phyloP scores from a whole-genome alignment of 2,797 vertebrate genomes.

The Acanthis flammea region DNA sequence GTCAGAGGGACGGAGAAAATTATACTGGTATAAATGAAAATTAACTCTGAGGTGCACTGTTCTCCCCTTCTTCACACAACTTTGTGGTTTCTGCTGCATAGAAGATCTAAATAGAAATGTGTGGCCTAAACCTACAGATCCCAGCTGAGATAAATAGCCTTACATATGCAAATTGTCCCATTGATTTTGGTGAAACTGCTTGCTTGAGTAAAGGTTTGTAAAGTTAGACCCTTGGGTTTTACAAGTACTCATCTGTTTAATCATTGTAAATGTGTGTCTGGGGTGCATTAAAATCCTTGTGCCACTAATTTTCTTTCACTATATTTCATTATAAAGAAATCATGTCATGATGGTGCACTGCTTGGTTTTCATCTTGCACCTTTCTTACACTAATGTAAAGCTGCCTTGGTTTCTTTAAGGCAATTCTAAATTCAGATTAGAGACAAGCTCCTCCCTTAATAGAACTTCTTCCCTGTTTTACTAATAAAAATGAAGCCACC shows the following conservation, averaged over 20 bases:
- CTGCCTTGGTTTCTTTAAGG: not conserved
- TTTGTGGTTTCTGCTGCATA: not conserved
- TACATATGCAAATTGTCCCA: conserved; percentile 37
- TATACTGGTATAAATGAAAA: not conserved
- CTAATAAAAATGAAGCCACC: not conserved
- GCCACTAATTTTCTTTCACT: conserved; percentile 26
- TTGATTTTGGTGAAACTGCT: conserved; percentile 31
- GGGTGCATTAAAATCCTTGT: conserved; percentile 43
- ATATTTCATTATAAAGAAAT: conserved; percentile 42
- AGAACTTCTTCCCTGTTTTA: not conserved
- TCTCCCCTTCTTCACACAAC: not conserved
- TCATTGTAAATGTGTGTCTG: conserved; percentile 35
- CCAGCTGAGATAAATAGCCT: conserved; percentile 8
- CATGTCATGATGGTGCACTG: not conserved
- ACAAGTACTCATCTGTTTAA: conserved; percentile 34
- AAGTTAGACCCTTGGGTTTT: conserved; percentile 59
- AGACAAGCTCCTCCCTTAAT: not conserved
- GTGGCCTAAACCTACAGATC: not conserved
- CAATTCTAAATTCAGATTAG: not conserved
- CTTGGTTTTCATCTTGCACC: not conserved
- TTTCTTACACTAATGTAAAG: not conserved
- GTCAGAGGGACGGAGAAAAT: conserved; percentile 18
- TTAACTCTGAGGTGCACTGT: not conserved
- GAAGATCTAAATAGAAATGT: not conserved
- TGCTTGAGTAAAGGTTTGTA: conserved; percentile 34